phyloP scores from a whole-genome alignment of 2,113 vertebrate species.

The Larimichthys polyactis region DNA sequence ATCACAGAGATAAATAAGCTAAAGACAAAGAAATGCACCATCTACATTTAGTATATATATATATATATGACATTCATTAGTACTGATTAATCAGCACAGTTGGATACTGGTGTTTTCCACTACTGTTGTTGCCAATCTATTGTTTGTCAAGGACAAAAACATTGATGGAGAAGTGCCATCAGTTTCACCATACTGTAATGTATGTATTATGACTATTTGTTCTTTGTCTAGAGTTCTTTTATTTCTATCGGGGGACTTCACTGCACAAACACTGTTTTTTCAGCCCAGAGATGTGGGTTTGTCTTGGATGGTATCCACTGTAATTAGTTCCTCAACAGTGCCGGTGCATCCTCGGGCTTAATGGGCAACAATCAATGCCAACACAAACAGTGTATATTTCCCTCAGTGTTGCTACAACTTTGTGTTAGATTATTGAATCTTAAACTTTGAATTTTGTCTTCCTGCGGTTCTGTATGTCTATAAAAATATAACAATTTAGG shows the following conservation, averaged over 20 bases:
- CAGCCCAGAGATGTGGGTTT: constrained; percentile 62
- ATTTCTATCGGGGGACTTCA: constrained; percentile 50
- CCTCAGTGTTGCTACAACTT: constrained; percentile 28
- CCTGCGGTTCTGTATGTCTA: constrained; percentile 8
- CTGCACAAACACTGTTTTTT: constrained; percentile 62
- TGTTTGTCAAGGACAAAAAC: not conserved
- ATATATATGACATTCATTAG: not conserved
- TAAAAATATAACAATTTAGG: constrained; percentile 24
- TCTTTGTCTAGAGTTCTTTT: constrained; percentile 5
- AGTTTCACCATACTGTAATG: constrained; percentile 1
- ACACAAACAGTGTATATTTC: constrained; percentile 72
- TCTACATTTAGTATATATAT: not conserved
- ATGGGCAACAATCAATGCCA: constrained; percentile 80
- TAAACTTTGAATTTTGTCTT: constrained; percentile 46
- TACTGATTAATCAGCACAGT: constrained; percentile 11
- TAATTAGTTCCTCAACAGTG: constrained; percentile 79
- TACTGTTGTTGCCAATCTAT: not conserved
- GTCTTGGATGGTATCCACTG: constrained; percentile 75
- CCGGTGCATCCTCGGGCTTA: constrained; percentile 74
- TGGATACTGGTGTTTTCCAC: not conserved
- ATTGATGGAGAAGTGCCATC: not conserved
- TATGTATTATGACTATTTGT: not conserved
- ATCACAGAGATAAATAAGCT: not conserved
- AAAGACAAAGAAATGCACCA: not conserved
- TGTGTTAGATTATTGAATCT: constrained; percentile 52